Evolutionary conservation across 2,113 vertebrate species (phyloP).

Genomic region (Illadopsis cleaveri): DNA sequence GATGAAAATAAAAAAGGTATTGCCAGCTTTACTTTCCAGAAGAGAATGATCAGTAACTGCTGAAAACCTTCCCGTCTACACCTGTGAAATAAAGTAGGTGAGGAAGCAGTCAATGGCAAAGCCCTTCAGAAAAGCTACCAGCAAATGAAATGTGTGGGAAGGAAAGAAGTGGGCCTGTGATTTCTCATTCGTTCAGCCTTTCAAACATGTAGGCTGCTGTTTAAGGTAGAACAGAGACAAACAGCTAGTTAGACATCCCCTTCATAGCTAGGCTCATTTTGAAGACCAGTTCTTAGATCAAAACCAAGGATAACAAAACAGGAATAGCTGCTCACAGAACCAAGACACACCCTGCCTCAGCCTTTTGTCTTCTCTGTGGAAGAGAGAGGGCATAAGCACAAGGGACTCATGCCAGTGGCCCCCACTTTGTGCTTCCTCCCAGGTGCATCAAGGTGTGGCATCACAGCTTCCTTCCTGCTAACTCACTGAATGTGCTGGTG

Average conservation of each 20-base stretch:
- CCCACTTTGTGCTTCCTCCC: background rate
- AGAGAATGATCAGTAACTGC: background rate
- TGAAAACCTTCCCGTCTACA: background rate
- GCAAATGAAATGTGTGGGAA: background rate
- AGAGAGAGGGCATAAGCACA: background rate
- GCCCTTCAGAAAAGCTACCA: constrained; percentile 11
- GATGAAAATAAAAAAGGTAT: background rate
- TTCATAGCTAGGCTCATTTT: background rate
- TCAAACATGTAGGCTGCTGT: background rate
- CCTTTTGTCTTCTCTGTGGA: background rate
- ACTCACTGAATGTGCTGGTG: background rate
- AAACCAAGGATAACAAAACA: background rate
- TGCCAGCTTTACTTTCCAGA: background rate
- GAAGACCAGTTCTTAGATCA: background rate
- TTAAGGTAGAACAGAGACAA: constrained; percentile 16
- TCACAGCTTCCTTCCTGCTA: background rate
- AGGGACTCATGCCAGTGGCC: background rate
- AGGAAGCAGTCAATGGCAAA: constrained; percentile 20
- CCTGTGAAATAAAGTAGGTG: constrained; percentile 10
- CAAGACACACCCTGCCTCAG: background rate
- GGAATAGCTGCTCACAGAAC: background rate
- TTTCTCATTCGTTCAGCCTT: background rate
- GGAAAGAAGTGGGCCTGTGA: background rate
- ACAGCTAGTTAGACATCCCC: background rate
- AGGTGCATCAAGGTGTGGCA: background rate